These are phyloP conservation scores for Drosophila ogumai DNA, from an alignment of 1,140 invertebrate genomes.

Conservation along the genomic window DNA sequence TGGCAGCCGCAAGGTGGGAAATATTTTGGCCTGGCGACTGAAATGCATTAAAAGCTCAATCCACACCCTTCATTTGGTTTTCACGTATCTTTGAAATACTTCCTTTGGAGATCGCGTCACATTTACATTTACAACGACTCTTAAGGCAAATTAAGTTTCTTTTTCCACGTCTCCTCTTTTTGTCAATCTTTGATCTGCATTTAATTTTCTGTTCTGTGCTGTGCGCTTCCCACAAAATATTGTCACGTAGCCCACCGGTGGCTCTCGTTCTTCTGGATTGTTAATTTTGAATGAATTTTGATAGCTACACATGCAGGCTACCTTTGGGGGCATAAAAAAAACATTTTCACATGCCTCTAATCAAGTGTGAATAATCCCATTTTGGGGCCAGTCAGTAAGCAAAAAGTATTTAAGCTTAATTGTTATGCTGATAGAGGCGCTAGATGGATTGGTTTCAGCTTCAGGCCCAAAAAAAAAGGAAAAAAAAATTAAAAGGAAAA, in stretches of 20 bases:
- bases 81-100: conserved; percentile 11
- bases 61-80: not conserved
- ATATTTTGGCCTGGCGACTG: conserved; percentile 30
- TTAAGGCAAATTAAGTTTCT: conserved; percentile 11
- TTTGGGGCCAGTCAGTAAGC: conserved; percentile 65
- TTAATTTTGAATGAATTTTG: conserved; percentile 70
- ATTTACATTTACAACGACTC: conserved; percentile 42
- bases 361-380: conserved; percentile 80
- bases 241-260: conserved; percentile 61
- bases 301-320: conserved; percentile 44
- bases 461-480: conserved; percentile 9
- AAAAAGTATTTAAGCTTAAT: conserved; percentile 77
- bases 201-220: not conserved
- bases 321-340: conserved; percentile 4
- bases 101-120: conserved; percentile 21
- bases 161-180: not conserved
- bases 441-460: conserved; percentile 79
- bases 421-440: conserved; percentile 82
- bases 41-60: conserved; percentile 72
- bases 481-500: conserved; percentile 35
- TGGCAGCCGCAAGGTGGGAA: conserved; percentile 48
- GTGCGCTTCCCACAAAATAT: conserved; percentile 29
- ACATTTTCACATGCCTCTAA: conserved; percentile 76
- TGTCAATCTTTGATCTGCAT: conserved; percentile 36
- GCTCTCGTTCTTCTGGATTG: conserved; percentile 3